Base-by-base conservation (phyloP, 2,888 invertebrate genomes). In the Itoplectis maculator region DNA sequence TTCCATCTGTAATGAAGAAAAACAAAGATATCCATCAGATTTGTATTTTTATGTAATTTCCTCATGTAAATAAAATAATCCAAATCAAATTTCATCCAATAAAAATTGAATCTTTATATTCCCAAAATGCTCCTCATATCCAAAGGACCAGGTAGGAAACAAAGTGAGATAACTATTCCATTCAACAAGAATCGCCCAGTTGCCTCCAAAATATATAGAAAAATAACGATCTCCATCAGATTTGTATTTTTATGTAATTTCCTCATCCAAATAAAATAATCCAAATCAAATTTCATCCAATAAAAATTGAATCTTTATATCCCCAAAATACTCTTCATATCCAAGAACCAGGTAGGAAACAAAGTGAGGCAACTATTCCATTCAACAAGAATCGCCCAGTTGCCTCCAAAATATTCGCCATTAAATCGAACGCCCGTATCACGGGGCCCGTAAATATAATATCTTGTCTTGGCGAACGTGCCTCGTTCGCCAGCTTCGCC, bases 1-100 rank as follows among this genome's bases (percentile, higher is more conserved):
- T 94, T 99, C 99, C 95, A 99, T 98, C 97, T 98, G 95, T 66
- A 95, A 92, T 94, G 63, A 85, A 86, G 82, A 59, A 42, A 81
- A 69, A 51, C 29, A 49, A 72, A 68, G 65, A 40, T 35, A 54
- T 51, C n/a, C 37, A 54, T 51, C 11, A 77, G 42, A 20, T 9
- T 18, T 54, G 40, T 9, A n/a, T n/a, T n/a, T n/a, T n/a, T n/a
- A n/a, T n/a, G n/a, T n/a, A n/a, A 4, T 54, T 51, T 11, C 11
- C 11, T 23, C 11, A 7, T 49, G 0, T 7, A 15, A 4, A 49
- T 18, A n/a, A n/a, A n/a, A n/a, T n/a, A n/a, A n/a, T n/a, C n/a
- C n/a, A n/a, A n/a, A n/a, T n/a, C n/a, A n/a, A n/a, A n/a, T n/a
- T n/a, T n/a, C n/a, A n/a, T n/a, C n/a, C n/a, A n/a, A n/a, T 15